These are phyloP conservation scores for Cyrtorhinus lividipennis DNA, from an alignment of 1,140 invertebrate species.

Conservation along the genomic window DNA sequence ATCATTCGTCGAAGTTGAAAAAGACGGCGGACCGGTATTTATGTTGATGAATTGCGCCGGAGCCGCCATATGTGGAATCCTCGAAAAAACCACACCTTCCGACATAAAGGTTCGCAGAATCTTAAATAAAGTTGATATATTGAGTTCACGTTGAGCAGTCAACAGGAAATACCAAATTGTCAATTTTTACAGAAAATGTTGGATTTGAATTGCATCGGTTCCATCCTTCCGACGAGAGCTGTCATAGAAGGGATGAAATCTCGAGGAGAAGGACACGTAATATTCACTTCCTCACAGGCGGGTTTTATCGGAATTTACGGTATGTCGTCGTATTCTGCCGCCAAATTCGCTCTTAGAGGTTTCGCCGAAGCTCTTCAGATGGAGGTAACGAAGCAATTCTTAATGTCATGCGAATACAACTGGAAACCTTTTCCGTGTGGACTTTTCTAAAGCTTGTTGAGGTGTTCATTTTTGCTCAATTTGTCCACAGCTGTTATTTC, in stretches of 20 bases:
- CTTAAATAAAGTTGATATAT: slow-evolving; percentile 7
- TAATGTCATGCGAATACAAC: slow-evolving; percentile 17
- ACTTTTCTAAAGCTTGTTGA: background rate
- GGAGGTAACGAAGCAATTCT: too few species aligned
- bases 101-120: slow-evolving; percentile 43
- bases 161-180: background rate
- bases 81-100: slow-evolving; percentile 62
- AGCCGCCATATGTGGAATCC: slow-evolving; percentile 53
- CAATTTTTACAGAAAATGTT: slow-evolving; percentile 36
- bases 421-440: background rate
- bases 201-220: slow-evolving; percentile 56
- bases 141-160: too few species aligned
- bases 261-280: slow-evolving; percentile 55
- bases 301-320: slow-evolving; percentile 84
- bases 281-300: slow-evolving; percentile 79
- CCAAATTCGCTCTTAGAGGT: slow-evolving; percentile 90
- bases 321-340: slow-evolving; percentile 75
- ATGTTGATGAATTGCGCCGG: slow-evolving; percentile 90
- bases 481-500: background rate
- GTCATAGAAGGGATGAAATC: slow-evolving; percentile 54
- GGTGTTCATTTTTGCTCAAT: background rate
- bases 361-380: slow-evolving; percentile 85
- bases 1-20: slow-evolving; percentile 42
- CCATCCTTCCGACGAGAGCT: slow-evolving; percentile 51
- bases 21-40: slow-evolving; percentile 56